phyloP scores from a whole-genome alignment of 2,797 vertebrate species.

The Oreortyx pictus region DNA sequence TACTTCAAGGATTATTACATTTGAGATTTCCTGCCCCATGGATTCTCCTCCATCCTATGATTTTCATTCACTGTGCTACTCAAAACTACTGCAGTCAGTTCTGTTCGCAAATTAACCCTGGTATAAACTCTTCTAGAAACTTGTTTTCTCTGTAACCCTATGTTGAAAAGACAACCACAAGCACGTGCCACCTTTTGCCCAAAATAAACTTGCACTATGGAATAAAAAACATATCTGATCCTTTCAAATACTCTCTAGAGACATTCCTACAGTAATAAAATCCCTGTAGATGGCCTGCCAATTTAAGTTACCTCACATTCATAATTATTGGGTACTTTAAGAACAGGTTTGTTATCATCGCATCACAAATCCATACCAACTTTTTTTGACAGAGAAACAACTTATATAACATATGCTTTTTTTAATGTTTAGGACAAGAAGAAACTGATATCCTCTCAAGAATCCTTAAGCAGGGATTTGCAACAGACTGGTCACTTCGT shows the following conservation, averaged over 20 bases:
- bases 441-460: neutral
- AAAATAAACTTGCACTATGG: neutral
- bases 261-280: neutral
- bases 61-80: neutral
- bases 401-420: neutral
- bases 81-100: neutral
- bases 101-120: neutral
- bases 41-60: neutral
- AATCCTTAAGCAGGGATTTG: neutral
- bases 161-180: neutral
- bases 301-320: accelerated
- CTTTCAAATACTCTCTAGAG: neutral
- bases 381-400: neutral
- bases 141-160: neutral
- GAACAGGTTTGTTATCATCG: neutral
- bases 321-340: neutral
- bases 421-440: neutral
- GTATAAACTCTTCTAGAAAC: neutral
- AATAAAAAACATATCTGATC: neutral
- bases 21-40: neutral
- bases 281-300: neutral
- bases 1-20: neutral
- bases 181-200: neutral
- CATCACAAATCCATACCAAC: neutral
- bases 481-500: neutral